Percentiles rank a stretch among this genome's conserved stretches.
These are phyloP conservation scores for Pagetopsis macropterus DNA, from an alignment of 2,797 vertebrate species.

Conservation along the genomic window DNA sequence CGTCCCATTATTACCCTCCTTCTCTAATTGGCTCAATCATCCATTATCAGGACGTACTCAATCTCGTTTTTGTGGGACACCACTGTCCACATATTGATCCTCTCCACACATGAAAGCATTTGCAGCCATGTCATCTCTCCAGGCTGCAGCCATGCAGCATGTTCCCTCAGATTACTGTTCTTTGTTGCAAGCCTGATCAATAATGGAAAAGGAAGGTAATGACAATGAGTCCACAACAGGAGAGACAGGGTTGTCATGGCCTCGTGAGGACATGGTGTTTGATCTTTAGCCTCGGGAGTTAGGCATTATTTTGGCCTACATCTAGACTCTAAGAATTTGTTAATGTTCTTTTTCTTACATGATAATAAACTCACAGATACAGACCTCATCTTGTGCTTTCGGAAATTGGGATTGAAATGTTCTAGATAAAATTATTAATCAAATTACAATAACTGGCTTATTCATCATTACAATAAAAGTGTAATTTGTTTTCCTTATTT, in stretches of 20 bases:
- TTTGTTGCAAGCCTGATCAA: constrained; percentile 23
- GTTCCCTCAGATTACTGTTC: constrained; percentile 8
- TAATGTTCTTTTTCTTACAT: background rate
- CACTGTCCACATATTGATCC: constrained; percentile 51
- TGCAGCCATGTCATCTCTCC: constrained; percentile 21
- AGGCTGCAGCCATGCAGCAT: constrained; percentile 3
- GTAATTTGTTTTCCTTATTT: background rate
- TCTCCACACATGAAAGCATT: constrained; percentile 24
- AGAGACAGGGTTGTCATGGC: background rate
- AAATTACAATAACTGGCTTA: background rate
- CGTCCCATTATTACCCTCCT: constrained; percentile 6
- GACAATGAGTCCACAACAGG: background rate
- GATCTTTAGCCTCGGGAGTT: background rate
- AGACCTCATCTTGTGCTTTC: background rate
- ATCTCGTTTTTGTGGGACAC: constrained; percentile 46
- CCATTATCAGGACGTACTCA: constrained; percentile 34
- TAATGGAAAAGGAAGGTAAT: background rate
- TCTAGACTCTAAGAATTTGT: background rate
- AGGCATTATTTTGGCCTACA: background rate
- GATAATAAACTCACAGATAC: background rate
- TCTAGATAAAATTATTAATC: background rate
- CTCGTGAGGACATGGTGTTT: background rate
- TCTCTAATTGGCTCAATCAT: constrained; percentile 40
- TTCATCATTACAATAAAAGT: background rate
- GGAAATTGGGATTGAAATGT: background rate